Evolutionary conservation across 2,113 vertebrate species (phyloP), one percentile per base, ranked within the genome.

Genomic region (Pristiophorus japonicus): DNA sequence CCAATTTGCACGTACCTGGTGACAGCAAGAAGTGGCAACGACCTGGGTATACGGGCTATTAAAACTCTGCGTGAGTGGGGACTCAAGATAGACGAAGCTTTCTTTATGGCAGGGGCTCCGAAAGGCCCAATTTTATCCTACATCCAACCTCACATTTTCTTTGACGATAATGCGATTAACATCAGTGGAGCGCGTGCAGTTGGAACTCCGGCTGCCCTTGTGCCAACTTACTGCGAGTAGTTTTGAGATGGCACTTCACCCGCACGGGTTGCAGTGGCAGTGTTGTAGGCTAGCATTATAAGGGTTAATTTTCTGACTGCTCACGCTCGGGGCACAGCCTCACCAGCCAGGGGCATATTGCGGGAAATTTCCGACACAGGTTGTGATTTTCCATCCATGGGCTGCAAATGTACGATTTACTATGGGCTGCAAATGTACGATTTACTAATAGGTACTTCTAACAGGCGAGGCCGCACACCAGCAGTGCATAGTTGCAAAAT

Each of bases 81-180:
- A 0, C 95, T 98, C 96, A 94, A 96, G 95, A 97, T 97, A 0
- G 97, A 98, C 0, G 97, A 98, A 95, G 97, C 97, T 62, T 98
- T 97, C 96, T 98, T 97, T 96, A 96, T 98, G 97, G 97, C 97
- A 0, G 97, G 97, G 51, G 97, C 97, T 96, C 97, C 97, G n/a
- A 96, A 97, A 59, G 96, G 96, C 3, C 97, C 96, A 30, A 97
- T 98, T 88, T 97, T 98, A 0, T 81, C 97, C 87, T 96, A 97
- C 70, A 96, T 98, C 59, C 97, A 97, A 95, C 97, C 97, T 27
- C 97, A 98, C 78, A 97, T 98, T 90, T 96, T 98, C 96, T 98
- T 97, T 94, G 97, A 97, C 0, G 96, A 97, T 11, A 96, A 97
- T 20, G 95, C 97, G 96, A 96, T 96, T 75, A 97, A 96, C 67